Evolutionary conservation across 2,113 vertebrate species (phyloP).

Genomic region (Lagenorhynchus albirostris): DNA sequence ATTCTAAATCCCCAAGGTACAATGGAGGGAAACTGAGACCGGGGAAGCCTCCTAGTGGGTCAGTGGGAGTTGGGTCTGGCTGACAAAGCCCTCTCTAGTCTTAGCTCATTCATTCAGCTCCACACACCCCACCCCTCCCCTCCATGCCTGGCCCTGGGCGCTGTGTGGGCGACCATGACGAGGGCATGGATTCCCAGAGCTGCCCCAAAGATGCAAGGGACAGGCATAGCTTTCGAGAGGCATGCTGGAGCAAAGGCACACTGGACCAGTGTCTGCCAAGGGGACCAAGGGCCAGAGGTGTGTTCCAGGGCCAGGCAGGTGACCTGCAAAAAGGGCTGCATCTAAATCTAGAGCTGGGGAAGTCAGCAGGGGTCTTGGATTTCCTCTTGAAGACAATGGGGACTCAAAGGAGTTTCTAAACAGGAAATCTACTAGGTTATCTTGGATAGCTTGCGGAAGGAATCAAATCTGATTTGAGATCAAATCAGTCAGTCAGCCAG

Average conservation of each 20-base stretch:
- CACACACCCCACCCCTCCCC: neutral
- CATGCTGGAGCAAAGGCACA: neutral
- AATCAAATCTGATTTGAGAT: neutral
- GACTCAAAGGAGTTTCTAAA: neutral
- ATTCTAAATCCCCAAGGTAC: neutral
- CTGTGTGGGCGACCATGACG: accelerated
- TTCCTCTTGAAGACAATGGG: neutral
- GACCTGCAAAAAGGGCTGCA: neutral
- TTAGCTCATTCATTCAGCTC: neutral
- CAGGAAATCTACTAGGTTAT: neutral
- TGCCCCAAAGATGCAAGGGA: neutral
- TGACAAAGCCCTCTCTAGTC: neutral
- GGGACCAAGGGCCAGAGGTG: neutral
- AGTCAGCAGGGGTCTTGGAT: neutral
- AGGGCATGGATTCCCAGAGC: neutral
- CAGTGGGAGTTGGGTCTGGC: neutral
- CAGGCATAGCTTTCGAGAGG: neutral
- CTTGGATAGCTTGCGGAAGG: neutral
- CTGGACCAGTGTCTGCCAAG: neutral
- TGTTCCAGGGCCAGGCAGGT: neutral
- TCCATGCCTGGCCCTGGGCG: neutral
- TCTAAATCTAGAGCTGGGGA: neutral
- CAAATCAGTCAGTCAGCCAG: neutral
- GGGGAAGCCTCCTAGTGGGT: neutral
- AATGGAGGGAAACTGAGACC: neutral